Percentiles rank a stretch among this genome's conserved stretches.
Conservation (phyloP, 2,113 vertebrate species). For the Sinocyclocheilus rhinocerous region DNA sequence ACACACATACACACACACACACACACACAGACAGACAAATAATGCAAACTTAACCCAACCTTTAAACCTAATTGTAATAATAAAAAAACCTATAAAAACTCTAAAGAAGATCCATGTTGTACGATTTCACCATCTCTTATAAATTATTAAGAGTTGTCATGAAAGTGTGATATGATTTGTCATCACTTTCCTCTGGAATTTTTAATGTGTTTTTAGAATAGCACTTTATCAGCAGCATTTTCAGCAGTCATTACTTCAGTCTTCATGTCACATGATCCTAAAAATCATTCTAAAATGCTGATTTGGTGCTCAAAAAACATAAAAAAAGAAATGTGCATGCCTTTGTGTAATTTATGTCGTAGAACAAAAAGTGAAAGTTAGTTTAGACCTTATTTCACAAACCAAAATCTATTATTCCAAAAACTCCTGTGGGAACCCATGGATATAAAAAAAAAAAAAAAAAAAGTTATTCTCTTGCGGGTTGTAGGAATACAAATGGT, state of each 20-base stretch:
- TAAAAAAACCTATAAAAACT: too few relatives aligned
- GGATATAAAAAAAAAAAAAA: too few relatives aligned
- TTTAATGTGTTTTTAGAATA: neutral
- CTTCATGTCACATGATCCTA: neutral
- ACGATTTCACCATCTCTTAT: neutral
- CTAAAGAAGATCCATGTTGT: neutral
- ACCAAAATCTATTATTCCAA: neutral
- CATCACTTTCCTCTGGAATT: neutral
- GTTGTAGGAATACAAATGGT: too few relatives aligned
- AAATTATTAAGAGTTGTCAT: neutral
- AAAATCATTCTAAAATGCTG: neutral
- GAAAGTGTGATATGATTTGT: neutral
- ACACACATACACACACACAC: neutral
- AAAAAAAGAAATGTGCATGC: too few relatives aligned
- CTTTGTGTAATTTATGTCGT: too few relatives aligned
- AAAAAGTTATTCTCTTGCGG: too few relatives aligned
- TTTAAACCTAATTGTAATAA: too few relatives aligned
- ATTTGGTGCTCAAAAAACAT: too few relatives aligned
- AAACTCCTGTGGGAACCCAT: neutral
- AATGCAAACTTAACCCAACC: too few relatives aligned
- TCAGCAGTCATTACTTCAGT: neutral
- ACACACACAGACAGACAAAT: too few relatives aligned
- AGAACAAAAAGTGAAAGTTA: too few relatives aligned
- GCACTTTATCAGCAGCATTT: neutral
- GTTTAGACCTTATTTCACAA: neutral